Evolutionary conservation across 2,797 vertebrate species (phyloP), one percentile per base, ranked within the genome.

Genomic region (Phylloscopus collybita): DNA sequence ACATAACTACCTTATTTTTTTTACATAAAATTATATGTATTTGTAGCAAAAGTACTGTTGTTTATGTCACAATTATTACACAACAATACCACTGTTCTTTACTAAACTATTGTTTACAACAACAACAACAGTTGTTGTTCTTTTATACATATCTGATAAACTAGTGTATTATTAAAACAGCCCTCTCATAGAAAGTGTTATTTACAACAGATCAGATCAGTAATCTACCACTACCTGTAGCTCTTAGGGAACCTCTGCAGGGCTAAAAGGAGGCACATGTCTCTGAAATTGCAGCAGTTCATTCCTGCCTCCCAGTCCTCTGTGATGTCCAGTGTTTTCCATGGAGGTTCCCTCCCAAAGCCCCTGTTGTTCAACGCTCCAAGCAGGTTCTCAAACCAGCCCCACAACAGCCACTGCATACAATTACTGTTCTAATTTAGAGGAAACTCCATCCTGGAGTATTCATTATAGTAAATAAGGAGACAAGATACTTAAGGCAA

Each of bases 351-450:
- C 14, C 27, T 65, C 30, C 45, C 15, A 51, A 57, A 32, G 16
- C 20, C 47, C 47, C 17, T 57, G 32, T 13, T 50, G 26, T 49
- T 76, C 0, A 0, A 14, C 42, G 22, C 34, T 53, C 42, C 40
- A 17, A n/a, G 49, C 19, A 61, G 44, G 49, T 45, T 71, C 49
- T 49, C 44, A 49, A 45, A 18, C 30, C 66, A 81, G 13, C 19
- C 30, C 59, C 26, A 47, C 75, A 29, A 40, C 57, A 90, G 65
- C 64, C 64, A 0, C 47, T 23, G 5, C 61, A 40, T 21, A 36
- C 53, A 45, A 27, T 53, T 80, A 65, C 70, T 64, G n/a, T 92
- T 88, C 85, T 95, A 90, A 94, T 88, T 93, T 91, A 82, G 71
- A 90, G 76, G 76, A 92, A 97, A 93, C 67, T 69, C 80, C 90